Evolutionary conservation across 2,888 invertebrate species (phyloP).

Genomic region (Lathronympha strigana): DNA sequence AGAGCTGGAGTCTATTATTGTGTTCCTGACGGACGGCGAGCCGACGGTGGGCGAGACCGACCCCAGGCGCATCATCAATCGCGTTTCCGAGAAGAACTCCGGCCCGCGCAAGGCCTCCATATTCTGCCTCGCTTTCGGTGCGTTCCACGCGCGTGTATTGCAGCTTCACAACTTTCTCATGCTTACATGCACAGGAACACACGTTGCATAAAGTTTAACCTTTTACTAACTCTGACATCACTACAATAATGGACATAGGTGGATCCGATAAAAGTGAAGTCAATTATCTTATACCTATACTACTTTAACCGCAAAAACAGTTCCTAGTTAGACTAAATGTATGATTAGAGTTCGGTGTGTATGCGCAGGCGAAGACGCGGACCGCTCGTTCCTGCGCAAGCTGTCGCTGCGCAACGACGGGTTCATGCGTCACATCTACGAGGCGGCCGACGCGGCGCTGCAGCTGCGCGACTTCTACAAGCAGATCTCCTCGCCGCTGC

Average conservation of each 20-base stretch:
- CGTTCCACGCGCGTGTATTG: slow-evolving; percentile 46
- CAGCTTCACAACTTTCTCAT: background rate
- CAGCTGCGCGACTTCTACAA: slow-evolving; percentile 88
- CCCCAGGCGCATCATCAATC: slow-evolving; percentile 78
- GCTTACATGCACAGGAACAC: background rate
- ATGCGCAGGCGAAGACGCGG: slow-evolving; percentile 84
- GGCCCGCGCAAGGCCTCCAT: slow-evolving; percentile 80
- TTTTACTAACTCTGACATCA: no score
- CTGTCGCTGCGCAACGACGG: slow-evolving; percentile 87
- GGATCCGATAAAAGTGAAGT: no score
- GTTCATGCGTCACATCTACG: slow-evolving; percentile 88
- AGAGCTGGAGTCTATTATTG: slow-evolving; percentile 84
- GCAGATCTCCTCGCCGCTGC: slow-evolving; percentile 87
- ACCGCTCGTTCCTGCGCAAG: slow-evolving; percentile 86
- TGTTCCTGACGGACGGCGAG: slow-evolving; percentile 88
- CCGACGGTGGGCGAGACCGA: slow-evolving; percentile 85
- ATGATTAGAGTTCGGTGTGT: background rate
- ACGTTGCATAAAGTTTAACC: background rate
- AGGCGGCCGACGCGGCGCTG: slow-evolving; percentile 87
- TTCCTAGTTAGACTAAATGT: background rate
- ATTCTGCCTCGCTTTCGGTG: slow-evolving; percentile 88
- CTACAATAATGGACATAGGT: no score
- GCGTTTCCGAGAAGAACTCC: slow-evolving; percentile 79
- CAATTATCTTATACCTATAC: no score
- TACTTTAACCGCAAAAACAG: no score